Evolutionary conservation across 2,888 invertebrate species (phyloP), one percentile per base, ranked within the genome.

Genomic region (Agrochola macilenta): DNA sequence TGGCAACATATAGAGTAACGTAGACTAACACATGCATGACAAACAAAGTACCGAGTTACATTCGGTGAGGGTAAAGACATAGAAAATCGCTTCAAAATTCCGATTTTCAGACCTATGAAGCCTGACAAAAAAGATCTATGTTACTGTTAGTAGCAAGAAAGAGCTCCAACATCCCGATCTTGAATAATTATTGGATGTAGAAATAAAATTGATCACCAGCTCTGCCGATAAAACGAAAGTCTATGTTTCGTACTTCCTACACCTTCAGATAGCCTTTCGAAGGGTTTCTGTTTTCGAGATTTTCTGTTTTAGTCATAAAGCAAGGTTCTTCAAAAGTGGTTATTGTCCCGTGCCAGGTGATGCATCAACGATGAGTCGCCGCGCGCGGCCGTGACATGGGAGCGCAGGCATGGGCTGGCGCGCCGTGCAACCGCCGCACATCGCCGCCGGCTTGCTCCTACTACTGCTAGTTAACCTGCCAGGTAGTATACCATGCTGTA

Each of bases 391-490:
- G 97, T 97, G 97, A 97, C 97, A 98, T 98, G 98, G 98, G 98
- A 98, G 97, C 97, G 98, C 98, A 98, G 98, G 98, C 97, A 98
- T 98, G 98, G 98, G 98, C 98, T 98, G 98, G 98, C 98, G 98
- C 97, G 98, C 98, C 98, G 98, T 98, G 98, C 98, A 97, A 97
- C 97, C 97, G 97, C 97, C 97, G 97, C 97, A 96, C 96, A 96
- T 96, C 96, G 97, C 97, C 97, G 97, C 97, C 97, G 97, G 97
- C 96, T 96, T 97, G 95, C 97, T 96, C 93, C 95, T 96, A 87
- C 94, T 97, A 93, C 94, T 97, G 94, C 95, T 96, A 93, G 95
- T 95, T 91, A 93, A 96, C 94, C 93, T 97, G 94, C 96, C 96
- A 96, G 95, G 95, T 96, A 76, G 1, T 57, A 81, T 17, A 60